These are phyloP conservation scores for Azemiops feae DNA, from an alignment of 2,113 vertebrate genomes.

Conservation along the genomic window DNA sequence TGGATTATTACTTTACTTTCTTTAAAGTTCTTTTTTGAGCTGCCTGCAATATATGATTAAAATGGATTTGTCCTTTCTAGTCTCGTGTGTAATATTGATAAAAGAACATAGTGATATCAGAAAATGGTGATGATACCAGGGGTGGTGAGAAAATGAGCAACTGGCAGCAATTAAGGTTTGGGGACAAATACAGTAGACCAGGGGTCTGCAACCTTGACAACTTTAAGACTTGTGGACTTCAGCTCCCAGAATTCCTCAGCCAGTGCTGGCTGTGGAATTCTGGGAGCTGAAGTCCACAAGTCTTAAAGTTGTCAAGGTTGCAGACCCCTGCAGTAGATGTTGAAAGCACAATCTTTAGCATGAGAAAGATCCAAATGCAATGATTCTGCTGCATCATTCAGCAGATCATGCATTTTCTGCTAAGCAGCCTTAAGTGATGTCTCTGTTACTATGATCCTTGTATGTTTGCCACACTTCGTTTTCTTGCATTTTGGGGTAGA, in stretches of 20 bases:
- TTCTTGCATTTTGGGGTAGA: neutral
- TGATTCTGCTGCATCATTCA: neutral
- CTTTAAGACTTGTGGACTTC: too few species aligned
- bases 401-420: neutral
- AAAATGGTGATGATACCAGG: neutral
- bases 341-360: neutral
- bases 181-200: neutral
- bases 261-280: too few species aligned
- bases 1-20: fast-evolving
- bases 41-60: fast-evolving
- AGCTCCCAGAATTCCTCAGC: too few species aligned
- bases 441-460: neutral
- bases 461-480: neutral
- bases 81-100: neutral
- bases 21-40: fast-evolving
- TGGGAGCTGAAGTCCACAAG: too few species aligned
- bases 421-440: neutral
- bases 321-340: neutral
- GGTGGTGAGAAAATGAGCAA: neutral
- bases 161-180: neutral
- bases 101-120: neutral
- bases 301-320: too few species aligned
- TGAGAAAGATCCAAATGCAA: neutral
- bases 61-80: neutral
- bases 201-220: too few species aligned